Percentiles rank a stretch among this genome's conserved stretches.
phyloP scores from a whole-genome alignment of 2,113 vertebrate genomes.

The Garra rufa region DNA sequence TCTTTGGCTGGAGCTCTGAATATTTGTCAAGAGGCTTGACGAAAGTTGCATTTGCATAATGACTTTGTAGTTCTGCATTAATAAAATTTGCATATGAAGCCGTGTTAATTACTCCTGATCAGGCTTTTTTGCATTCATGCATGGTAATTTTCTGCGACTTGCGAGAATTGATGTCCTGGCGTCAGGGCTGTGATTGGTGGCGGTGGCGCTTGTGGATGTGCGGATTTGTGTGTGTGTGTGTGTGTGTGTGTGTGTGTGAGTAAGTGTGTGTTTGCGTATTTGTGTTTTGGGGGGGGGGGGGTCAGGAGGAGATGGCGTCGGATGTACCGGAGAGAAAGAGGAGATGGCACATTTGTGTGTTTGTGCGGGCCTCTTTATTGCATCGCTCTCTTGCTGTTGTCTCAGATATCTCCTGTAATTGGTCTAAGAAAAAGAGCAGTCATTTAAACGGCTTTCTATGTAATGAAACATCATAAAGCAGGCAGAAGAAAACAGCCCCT shows the following conservation, averaged over 20 bases:
- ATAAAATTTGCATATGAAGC: slow-evolving; percentile 99
- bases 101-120: slow-evolving; percentile 99
- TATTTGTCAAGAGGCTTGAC: slow-evolving; percentile 99
- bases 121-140: slow-evolving; percentile 99
- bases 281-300: slow-evolving; percentile 52
- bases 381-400: slow-evolving; percentile 48
- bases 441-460: slow-evolving; percentile 57
- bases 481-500: slow-evolving; percentile 36
- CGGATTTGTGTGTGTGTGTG: slow-evolving; percentile 62
- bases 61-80: slow-evolving; percentile 99
- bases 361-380: slow-evolving; percentile 57
- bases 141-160: slow-evolving; percentile 99
- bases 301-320: slow-evolving; percentile 48
- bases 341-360: slow-evolving; percentile 60
- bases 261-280: slow-evolving; percentile 38
- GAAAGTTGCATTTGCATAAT: slow-evolving; percentile 99
- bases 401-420: slow-evolving; percentile 66
- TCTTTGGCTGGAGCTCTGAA: slow-evolving; percentile 94
- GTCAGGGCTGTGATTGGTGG: slow-evolving; percentile 79
- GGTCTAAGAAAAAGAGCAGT: slow-evolving; percentile 58
- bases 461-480: slow-evolving; percentile 50
- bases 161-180: slow-evolving; percentile 99
- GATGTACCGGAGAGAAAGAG: slow-evolving; percentile 60
- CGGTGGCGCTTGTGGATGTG: slow-evolving; percentile 50
- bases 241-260: slow-evolving; percentile 3